Conservation (phyloP, 1,140 invertebrate species). For the Bombus superbus region DNA sequence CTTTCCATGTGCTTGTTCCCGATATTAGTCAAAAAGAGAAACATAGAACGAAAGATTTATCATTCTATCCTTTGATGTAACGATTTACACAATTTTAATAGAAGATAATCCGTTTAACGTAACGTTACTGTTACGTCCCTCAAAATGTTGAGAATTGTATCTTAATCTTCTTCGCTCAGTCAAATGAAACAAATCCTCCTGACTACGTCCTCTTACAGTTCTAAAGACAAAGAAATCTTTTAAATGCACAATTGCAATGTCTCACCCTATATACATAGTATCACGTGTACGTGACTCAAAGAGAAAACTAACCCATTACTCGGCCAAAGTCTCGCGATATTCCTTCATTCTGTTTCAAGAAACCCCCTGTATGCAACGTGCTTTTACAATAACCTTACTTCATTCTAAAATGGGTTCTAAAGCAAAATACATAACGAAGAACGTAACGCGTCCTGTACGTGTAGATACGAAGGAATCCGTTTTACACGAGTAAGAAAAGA, state of each 20-base stretch:
- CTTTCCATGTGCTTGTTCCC: too few species aligned
- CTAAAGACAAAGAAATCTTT: neutral
- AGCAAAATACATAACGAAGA: slow-evolving; percentile 10
- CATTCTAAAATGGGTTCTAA: slow-evolving; percentile 3
- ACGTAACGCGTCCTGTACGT: neutral
- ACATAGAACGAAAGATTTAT: too few species aligned
- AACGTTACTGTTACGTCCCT: neutral
- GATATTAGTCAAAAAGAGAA: too few species aligned
- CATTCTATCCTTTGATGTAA: too few species aligned
- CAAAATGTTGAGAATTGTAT: neutral
- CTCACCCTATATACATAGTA: neutral
- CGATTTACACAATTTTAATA: too few species aligned
- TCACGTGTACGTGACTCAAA: neutral
- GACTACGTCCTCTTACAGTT: too few species aligned
- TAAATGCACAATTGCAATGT: neutral
- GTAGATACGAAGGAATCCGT: neutral
- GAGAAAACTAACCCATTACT: neutral
- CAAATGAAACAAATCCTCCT: too few species aligned
- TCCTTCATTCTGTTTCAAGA: neutral
- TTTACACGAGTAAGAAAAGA: slow-evolving; percentile 28
- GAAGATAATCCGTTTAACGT: too few species aligned
- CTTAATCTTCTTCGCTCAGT: neutral
- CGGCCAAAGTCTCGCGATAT: neutral
- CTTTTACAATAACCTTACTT: slow-evolving; percentile 7
- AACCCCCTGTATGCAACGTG: neutral